Conservation (phyloP, 2,888 invertebrate genomes). For the Seira musarum region DNA sequence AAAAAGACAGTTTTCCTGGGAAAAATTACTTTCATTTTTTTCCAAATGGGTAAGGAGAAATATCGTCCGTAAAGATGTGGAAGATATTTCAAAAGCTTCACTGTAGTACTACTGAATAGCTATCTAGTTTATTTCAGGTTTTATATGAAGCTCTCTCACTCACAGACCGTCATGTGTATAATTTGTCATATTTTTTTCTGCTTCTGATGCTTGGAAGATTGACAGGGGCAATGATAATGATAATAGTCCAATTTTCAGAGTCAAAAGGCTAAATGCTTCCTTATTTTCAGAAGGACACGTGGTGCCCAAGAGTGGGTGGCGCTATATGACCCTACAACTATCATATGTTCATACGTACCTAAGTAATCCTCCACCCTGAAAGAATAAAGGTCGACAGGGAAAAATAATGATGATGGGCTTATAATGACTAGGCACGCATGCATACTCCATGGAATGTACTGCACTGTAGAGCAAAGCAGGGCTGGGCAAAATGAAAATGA, state of each 20-base stretch:
- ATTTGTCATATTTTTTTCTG: conserved; percentile 10
- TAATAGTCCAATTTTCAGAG: conserved; percentile 4
- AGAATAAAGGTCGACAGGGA: background rate
- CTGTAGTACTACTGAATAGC: too few species aligned
- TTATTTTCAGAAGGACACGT: background rate
- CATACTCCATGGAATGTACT: too few species aligned
- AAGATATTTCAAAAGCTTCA: too few species aligned
- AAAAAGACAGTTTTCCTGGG: background rate
- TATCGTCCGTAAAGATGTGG: too few species aligned
- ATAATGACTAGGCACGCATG: too few species aligned
- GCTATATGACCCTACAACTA: background rate
- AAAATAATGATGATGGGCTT: conserved; percentile 9
- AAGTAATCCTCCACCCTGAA: too few species aligned
- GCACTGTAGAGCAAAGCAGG: too few species aligned
- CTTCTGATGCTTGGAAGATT: background rate
- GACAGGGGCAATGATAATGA: background rate
- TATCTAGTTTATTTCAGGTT: too few species aligned
- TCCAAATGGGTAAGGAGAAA: too few species aligned
- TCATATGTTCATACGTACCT: background rate
- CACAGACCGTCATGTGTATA: background rate
- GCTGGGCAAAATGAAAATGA: conserved; percentile 28
- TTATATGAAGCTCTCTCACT: too few species aligned
- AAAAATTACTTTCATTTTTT: too few species aligned
- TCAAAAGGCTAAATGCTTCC: conserved; percentile 3
- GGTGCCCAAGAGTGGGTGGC: background rate